Percentiles rank a stretch among this genome's conserved stretches.
Conservation (phyloP, 1,140 invertebrate genomes). For the Bradysia coprophila region DNA sequence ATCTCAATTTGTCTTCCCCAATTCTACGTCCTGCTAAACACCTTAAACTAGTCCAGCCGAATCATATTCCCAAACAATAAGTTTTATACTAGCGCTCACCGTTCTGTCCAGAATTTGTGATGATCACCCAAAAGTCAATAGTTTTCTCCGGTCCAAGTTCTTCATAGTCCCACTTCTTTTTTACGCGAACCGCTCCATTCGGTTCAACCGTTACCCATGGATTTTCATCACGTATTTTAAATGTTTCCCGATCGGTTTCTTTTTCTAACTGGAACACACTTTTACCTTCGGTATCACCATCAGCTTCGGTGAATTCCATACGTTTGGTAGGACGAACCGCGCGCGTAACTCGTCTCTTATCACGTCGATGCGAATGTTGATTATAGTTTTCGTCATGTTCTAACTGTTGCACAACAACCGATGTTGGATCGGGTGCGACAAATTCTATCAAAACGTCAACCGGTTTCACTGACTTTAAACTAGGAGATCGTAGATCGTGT, state of each 20-base stretch:
- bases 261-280: constrained; percentile 81
- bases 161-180: constrained; percentile 94
- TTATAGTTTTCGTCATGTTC: constrained; percentile 33
- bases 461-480: constrained; percentile 40
- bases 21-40: no score
- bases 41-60: no score
- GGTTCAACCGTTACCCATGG: constrained; percentile 84
- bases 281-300: constrained; percentile 72
- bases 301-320: constrained; percentile 79
- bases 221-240: constrained; percentile 84
- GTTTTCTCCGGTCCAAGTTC: constrained; percentile 89
- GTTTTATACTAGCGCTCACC: no score
- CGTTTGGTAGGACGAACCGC: constrained; percentile 80
- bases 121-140: constrained; percentile 91
- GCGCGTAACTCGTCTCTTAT: constrained; percentile 65
- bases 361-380: constrained; percentile 34
- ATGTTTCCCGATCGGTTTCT: constrained; percentile 78
- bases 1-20: no score
- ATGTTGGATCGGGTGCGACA: constrained; percentile 31
- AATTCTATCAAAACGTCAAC: constrained; percentile 61
- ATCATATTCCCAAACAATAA: no score
- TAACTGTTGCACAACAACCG: constrained; percentile 21
- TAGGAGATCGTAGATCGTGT: constrained; percentile 59
- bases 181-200: constrained; percentile 79
- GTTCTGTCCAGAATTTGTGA: constrained; percentile 70